Base-by-base conservation (phyloP, 1,140 invertebrate genomes). In the Drosophila paulistorum region DNA sequence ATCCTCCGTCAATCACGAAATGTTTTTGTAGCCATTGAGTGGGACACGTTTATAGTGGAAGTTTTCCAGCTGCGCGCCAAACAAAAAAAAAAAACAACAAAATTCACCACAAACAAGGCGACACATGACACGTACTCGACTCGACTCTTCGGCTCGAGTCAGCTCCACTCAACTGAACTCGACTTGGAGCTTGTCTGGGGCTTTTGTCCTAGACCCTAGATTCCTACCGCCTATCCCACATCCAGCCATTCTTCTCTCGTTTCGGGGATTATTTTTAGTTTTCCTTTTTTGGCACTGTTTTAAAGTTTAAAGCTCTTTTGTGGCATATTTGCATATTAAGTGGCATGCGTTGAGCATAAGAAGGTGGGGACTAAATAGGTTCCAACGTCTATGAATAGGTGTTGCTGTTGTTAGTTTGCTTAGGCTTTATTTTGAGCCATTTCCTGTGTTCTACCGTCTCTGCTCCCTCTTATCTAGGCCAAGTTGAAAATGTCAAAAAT, bases 291-390 rank as follows among this genome's bases (percentile, higher is more conserved):
- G 72, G 59, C 84, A 86, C 67, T 80, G 77, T 83, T 86, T 86
- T 86, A 86, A 86, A 86, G 83, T 86, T 86, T 87, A 86, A 86
- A 86, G 83, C 83, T 86, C 79, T 86, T 79, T 87, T 87, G 79
- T 71, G 83, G 79, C 83, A 86, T 65, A 86, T 86, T 86, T 86
- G 83, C 83, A 86, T 86, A 87, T 89, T 86, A 86, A 86, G 83
- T 86, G 83, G 72, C 83, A 82, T 87, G 83, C 79, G 82, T 83
- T 79, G 71, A 68, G 48, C 75, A 60, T 67, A 68, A 69, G 68
- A 45, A 71, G 67, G 39, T 68, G 73, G 6, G 2, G 23, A 35
- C 4, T 17, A 37, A 23, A 11, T 7, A 26, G 60, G 41, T 39
- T 39, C 11, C 37, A 39, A 13, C 3, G 39, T 35, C 9, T 14